A percentile compares a stretch with the other conserved stretches of the same genome.
phyloP scores from a whole-genome alignment of 2,888 invertebrate genomes.

The Dryomyza anilis region DNA sequence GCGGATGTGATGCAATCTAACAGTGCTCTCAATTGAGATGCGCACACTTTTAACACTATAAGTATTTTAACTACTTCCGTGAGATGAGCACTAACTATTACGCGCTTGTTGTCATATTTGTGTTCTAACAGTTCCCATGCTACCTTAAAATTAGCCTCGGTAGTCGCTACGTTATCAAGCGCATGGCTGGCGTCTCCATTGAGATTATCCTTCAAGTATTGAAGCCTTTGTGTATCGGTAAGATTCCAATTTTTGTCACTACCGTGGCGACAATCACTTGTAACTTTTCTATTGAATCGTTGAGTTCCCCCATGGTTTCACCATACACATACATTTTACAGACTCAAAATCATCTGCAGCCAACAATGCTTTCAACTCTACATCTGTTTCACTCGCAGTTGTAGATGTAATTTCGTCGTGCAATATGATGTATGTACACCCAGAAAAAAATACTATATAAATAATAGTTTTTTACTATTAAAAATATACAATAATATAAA shows the following conservation, averaged over 20 bases:
- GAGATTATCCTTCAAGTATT: slow-evolving; percentile 16
- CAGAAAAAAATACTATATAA: too few relatives aligned
- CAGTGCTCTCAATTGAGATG: neutral
- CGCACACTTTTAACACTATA: neutral
- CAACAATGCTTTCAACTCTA: neutral
- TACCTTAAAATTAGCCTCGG: slow-evolving; percentile 16
- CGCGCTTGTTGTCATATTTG: slow-evolving; percentile 25
- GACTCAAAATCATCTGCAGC: neutral
- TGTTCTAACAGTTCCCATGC: slow-evolving; percentile 15
- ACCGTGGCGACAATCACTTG: neutral
- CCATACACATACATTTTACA: neutral
- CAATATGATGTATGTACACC: neutral
- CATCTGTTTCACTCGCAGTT: neutral
- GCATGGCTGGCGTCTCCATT: neutral
- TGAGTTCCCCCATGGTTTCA: slow-evolving; percentile 19
- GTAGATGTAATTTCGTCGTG: neutral
- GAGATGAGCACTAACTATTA: slow-evolving; percentile 19
- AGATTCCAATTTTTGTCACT: slow-evolving; percentile 3
- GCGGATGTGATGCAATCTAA: neutral
- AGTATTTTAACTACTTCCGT: neutral
- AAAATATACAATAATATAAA: too few relatives aligned
- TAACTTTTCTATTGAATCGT: neutral
- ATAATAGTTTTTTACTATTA: too few relatives aligned
- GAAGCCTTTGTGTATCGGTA: neutral
- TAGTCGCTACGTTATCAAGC: slow-evolving; percentile 18